Evolutionary conservation across 2,797 vertebrate genomes (phyloP).

Genomic region (Pygocentrus nattereri): DNA sequence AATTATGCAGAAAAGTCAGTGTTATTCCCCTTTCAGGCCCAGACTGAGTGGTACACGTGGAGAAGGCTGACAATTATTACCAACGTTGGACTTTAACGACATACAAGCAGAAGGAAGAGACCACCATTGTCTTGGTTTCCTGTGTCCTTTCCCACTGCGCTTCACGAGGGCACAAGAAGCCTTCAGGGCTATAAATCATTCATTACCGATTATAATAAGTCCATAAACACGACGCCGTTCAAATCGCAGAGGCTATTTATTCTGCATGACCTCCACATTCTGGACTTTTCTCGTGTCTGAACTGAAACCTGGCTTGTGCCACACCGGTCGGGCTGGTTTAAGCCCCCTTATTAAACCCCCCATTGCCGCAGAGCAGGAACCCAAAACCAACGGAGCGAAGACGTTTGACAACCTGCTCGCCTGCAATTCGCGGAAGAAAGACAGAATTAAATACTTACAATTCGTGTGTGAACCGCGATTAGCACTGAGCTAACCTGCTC

Average conservation of each 20-base stretch:
- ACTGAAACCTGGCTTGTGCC: not conserved
- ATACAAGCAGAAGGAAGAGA: not conserved
- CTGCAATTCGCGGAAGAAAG: not conserved
- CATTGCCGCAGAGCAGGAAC: not conserved
- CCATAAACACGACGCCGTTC: not conserved
- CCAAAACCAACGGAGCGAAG: not conserved
- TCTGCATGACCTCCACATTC: not conserved
- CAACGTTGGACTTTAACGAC: not conserved
- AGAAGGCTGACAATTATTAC: not conserved
- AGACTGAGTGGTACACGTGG: not conserved
- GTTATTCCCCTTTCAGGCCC: too few species aligned
- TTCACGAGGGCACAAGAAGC: not conserved
- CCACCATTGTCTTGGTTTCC: not conserved
- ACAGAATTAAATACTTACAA: not conserved
- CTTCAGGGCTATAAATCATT: not conserved
- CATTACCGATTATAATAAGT: not conserved
- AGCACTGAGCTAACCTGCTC: not conserved
- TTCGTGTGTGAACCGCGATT: not conserved
- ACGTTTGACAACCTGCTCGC: not conserved
- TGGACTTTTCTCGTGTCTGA: not conserved
- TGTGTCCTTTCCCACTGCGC: not conserved
- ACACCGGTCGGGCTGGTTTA: conserved; percentile 20
- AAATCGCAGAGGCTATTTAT: not conserved
- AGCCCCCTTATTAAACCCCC: not conserved
- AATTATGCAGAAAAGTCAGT: too few species aligned